Base-by-base conservation (phyloP, 2,888 invertebrate species). In the Eristalinus sepulchralis region DNA sequence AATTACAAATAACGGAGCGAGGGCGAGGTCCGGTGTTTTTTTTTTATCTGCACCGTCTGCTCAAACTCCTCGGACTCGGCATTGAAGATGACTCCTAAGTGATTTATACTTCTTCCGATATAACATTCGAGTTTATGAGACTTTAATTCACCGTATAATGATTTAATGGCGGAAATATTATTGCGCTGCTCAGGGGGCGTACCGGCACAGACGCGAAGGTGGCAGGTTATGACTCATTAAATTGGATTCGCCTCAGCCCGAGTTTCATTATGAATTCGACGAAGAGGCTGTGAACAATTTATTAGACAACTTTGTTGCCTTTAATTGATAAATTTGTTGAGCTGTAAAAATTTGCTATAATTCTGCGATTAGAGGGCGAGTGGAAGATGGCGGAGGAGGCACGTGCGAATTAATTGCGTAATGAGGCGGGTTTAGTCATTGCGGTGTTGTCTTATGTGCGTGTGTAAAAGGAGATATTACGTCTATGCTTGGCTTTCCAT, bases 81-180 rank as follows among this genome's bases (percentile, higher is more conserved):
- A 34, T 34, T 31, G 34, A 66, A 17, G 75, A 66, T 66, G 75
- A 36, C 66, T 24, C 31, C 59, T 75, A 60, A 72, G 72, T 76
- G 76, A 67, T 76, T 76, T 67, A 67, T 60, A 67, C 47, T 76
- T 62, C 36, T 9, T 47, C 36, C 60, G 67, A 76, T 71, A 78
- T 27, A 64, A 67, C 63, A 55, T 36, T 53, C 27, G 64, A 71
- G 57, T 64, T 78, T 20, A 70, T 70, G 78, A 64, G 57, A 39
- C 63, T 57, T 71, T 64, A 78, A 78, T 47, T 78, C 39, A 3
- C 31, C 62, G 63, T 63, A 27, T 70, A 64, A 78, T 64, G 78
- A 78, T 78, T 70, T 64, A 78, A 71, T 78, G 57, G 57, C 22
- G 20, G 31, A 78, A 64, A 57, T 71, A 71, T 78, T 57, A 55